These are phyloP conservation scores for Heliothis virescens DNA, from an alignment of 1,140 invertebrate species.

Conservation along the genomic window DNA sequence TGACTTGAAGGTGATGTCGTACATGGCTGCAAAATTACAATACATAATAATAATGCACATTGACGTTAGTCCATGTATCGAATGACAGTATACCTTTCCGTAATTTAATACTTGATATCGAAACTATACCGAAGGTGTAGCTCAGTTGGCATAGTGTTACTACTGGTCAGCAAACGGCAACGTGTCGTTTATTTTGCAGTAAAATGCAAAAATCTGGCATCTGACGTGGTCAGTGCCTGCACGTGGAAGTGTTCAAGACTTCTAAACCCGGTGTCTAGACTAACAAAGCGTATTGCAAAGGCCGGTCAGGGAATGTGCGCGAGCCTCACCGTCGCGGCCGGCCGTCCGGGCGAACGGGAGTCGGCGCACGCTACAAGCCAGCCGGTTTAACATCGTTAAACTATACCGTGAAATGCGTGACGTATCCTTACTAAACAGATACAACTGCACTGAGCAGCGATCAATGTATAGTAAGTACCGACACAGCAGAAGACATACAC, in stretches of 20 bases:
- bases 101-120: constrained; percentile 55
- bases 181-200: not conserved
- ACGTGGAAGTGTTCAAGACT: constrained; percentile 49
- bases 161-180: not conserved
- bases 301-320: constrained; percentile 50
- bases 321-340: constrained; percentile 50
- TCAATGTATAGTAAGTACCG: constrained; percentile 72
- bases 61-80: constrained; percentile 50
- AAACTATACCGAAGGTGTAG: constrained; percentile 39
- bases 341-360: constrained; percentile 49
- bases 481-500: constrained; percentile 62
- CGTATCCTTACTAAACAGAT: constrained; percentile 59
- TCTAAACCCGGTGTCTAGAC: constrained; percentile 51
- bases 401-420: constrained; percentile 51
- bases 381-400: constrained; percentile 56
- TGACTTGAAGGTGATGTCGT: constrained; percentile 10
- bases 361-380: constrained; percentile 48
- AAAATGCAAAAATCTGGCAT: constrained; percentile 41
- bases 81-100: constrained; percentile 52
- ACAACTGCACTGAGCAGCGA: constrained; percentile 58
- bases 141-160: constrained; percentile 15
- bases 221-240: constrained; percentile 49
- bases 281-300: constrained; percentile 49
- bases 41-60: constrained; percentile 40
- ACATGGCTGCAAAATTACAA: constrained; percentile 21